A percentile compares a stretch with the other conserved stretches of the same genome.
These are phyloP conservation scores for Nebria brevicollis DNA, from an alignment of 2,888 invertebrate species.

Conservation along the genomic window DNA sequence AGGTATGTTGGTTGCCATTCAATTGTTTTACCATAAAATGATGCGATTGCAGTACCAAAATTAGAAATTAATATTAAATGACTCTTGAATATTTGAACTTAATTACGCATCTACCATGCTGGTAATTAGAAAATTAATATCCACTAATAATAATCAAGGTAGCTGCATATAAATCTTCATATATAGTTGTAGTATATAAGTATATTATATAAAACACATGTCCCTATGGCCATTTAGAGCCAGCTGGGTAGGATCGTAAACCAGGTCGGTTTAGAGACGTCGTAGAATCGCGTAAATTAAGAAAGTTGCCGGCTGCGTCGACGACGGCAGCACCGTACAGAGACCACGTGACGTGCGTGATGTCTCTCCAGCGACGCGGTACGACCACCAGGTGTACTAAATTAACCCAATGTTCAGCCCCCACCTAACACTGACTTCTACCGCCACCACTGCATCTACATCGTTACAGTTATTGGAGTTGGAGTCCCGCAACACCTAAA, in stretches of 20 bases:
- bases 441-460: slow-evolving; percentile 9
- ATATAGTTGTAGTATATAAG: slow-evolving; percentile 37
- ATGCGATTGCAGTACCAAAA: too few relatives aligned
- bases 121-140: too few relatives aligned
- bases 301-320: slow-evolving; percentile 31
- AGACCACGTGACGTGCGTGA: slow-evolving; percentile 55
- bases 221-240: slow-evolving; percentile 40
- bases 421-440: slow-evolving; percentile 16
- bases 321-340: slow-evolving; percentile 6
- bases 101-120: too few relatives aligned
- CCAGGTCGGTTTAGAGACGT: slow-evolving; percentile 40
- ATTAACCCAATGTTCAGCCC: slow-evolving; percentile 55
- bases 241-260: slow-evolving; percentile 23
- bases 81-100: too few relatives aligned
- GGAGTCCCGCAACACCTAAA: slow-evolving; percentile 37
- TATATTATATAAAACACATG: slow-evolving; percentile 34
- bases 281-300: slow-evolving; percentile 44
- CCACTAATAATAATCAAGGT: too few relatives aligned
- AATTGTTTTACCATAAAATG: too few relatives aligned
- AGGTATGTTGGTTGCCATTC: too few relatives aligned
- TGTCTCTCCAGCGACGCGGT: slow-evolving; percentile 58
- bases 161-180: slow-evolving; percentile 24
- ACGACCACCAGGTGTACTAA: slow-evolving; percentile 55
- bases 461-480: slow-evolving; percentile 31
- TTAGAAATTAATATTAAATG: too few relatives aligned